Evolutionary conservation across 2,797 vertebrate species (phyloP).

Genomic region (Nyctalus aviator): DNA sequence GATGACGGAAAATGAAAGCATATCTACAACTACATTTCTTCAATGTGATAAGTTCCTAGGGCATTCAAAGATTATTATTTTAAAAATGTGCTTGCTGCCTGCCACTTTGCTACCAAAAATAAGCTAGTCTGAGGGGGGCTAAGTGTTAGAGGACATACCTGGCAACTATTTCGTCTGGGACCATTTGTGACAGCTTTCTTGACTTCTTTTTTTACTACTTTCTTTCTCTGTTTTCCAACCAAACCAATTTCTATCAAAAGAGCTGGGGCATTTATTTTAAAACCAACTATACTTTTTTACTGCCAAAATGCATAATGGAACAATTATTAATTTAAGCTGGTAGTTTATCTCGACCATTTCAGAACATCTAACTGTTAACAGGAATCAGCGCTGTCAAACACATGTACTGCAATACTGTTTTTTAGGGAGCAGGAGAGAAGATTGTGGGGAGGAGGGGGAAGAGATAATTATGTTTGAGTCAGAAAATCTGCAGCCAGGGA

Average conservation of each 20-base stretch:
- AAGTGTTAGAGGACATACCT: slow-evolving; percentile 60
- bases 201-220: not conserved
- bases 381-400: not conserved
- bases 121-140: slow-evolving; percentile 41
- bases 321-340: slow-evolving; percentile 16
- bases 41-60: slow-evolving; percentile 9
- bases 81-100: slow-evolving; percentile 54
- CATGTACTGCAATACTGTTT: not conserved
- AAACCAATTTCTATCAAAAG: not conserved
- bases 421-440: not conserved
- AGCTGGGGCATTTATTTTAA: not conserved
- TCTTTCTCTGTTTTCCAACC: not conserved
- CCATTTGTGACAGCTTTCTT: slow-evolving; percentile 55
- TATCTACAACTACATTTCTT: slow-evolving; percentile 35
- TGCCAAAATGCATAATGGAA: not conserved
- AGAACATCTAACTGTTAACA: slow-evolving; percentile 21
- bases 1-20: slow-evolving; percentile 25
- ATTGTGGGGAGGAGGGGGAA: accelerated
- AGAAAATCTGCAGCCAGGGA: not conserved
- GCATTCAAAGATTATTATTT: slow-evolving; percentile 42
- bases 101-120: slow-evolving; percentile 71
- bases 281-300: not conserved
- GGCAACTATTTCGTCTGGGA: slow-evolving; percentile 14
- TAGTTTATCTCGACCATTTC: slow-evolving; percentile 49
- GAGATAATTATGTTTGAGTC: not conserved